Base-by-base conservation (phyloP, 2,797 vertebrate genomes). In the Tenualosa thibaudeaui region DNA sequence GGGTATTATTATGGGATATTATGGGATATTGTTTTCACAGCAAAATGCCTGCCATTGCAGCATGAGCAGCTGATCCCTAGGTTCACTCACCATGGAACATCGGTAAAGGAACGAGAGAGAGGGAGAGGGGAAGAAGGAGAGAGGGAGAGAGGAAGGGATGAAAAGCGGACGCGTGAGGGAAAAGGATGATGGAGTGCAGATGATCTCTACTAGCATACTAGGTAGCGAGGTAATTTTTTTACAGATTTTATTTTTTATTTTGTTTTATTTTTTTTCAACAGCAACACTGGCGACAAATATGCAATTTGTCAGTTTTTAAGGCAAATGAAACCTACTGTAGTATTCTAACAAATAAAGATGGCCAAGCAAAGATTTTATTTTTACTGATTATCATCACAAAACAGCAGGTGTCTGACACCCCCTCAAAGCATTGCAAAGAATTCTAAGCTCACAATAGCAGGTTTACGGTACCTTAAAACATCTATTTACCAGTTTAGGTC, bases 311-410 rank as follows among this genome's bases (percentile, higher is more conserved):
- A 82, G 50, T 31, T 75, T 86, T 82, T 83, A 86, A 90, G 86
- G 89, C 86, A 68, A 89, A 91, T 87, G 46, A 91, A 89, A 75
- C 68, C 68, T 75, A 75, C 31, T 40, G 68, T 75, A 75, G 19
- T 75, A 40, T 75, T 43, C 31, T 13, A 40, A 40, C 15, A 75
- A 40, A 75, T 15, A 75, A 75, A 75, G 68, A 75, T 75, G 68
- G 68, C 6, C 68, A 75, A 75, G 68, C 68, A 75, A 75, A 75
- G 31, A 0, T 65, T 6, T 65, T 65, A 40, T 75, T 75, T 71
- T 71, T 40, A 40, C 37, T 71, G 65, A 71, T 71, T 71, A 71
- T 75, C 31, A 13, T 12, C 68, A 75, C 68, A 75, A 43, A 75
- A 75, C 68, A 40, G 68, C 68, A 26, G 68, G 68, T 75, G 40